Base-by-base conservation (phyloP, 2,888 invertebrate genomes). In the Dynastes tityus region DNA sequence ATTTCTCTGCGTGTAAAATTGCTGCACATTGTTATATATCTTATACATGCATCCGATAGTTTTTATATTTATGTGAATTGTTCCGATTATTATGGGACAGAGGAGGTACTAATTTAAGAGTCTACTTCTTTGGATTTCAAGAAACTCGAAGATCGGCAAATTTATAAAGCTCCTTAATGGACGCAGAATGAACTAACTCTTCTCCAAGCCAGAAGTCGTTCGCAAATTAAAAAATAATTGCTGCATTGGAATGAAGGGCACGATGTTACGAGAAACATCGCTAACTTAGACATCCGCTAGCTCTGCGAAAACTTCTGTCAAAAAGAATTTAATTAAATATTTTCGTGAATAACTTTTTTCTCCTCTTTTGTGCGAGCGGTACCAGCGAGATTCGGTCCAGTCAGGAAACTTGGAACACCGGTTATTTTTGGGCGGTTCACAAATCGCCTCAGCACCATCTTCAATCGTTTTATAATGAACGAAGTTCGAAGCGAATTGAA, bases 241-340 rank as follows among this genome's bases (percentile, higher is more conserved):
- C 37, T 58, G 55, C 40, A 37, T 71, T 71, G 58, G 55, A 55
- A 16, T 37, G 71, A 71, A 11, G 29, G 37, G 37, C 40, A 58
- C 32, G 55, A 27, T 11, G 71, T 22, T 37, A 29, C 32, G 45
- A 65, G 37, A 40, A 29, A 13, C 65, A 45, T 16, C 40, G n/a
- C 22, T 29, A 40, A 45, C 45, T 65, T 65, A 40, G 45, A 45
- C 16, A 37, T 71, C 55, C 49, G 71, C 16, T 71, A 9, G 55
- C 40, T 71, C 71, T 16, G 22, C 9, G 55, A 55, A 71, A 71
- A 58, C 37, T 71, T 71, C 71, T 49, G 53, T 58, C 71, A 45
- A 67, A 67, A 67, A 67, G 67, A 71, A 71, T 71, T 71, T 71
- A 71, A 71, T 71, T 71, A 71, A 71, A 71, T 71, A 71, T 71